Evolutionary conservation across 1,140 invertebrate genomes (phyloP), one percentile per base, ranked within the genome.

Genomic region (Drosophila punjabiensis): DNA sequence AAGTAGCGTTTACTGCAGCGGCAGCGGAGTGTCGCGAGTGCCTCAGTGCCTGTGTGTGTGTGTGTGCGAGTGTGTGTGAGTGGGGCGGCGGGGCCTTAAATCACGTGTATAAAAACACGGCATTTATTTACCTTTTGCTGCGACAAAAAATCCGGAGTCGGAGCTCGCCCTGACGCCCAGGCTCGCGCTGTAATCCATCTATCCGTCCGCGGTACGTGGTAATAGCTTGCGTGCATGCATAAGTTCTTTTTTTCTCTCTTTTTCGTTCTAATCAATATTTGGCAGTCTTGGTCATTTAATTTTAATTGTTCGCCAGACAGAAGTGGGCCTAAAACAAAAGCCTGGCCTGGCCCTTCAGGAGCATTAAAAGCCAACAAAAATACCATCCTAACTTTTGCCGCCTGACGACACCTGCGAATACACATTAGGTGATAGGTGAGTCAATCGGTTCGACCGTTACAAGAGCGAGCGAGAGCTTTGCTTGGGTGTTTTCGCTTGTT

Each of bases 251-350:
- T 18, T 48, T 18, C 33, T 14, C n/a, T 65, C 32, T 14, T 11
- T 65, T 83, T 50, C 37, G 30, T 56, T 81, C 83, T 84, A 88
- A 89, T 89, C 86, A 90, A 89, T 89, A 89, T 66, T 81, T 73
- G 61, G 77, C 76, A 77, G 84, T 81, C 64, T 58, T 58, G 79
- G 56, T 75, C 81, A 85, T 82, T 85, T 85, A 70, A 73, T 73
- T 89, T 89, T 82, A 85, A 85, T 90, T 89, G 79, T 64, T 64
- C 37, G 20, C 0, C 7, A 39, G 58, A 45, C 77, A 65, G 64
- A 58, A 85, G 62, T 68, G 48, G 43, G 53, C 61, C 68, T 56
- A 76, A 76, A 59, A 53, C 39, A 41, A 43, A 37, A 33, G n/a
- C 67, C 58, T 24, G 43, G 16, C 73, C 68, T 75, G 28, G 39